Evolutionary conservation across 2,797 vertebrate species (phyloP).

Genomic region (Sparidentex hasta): DNA sequence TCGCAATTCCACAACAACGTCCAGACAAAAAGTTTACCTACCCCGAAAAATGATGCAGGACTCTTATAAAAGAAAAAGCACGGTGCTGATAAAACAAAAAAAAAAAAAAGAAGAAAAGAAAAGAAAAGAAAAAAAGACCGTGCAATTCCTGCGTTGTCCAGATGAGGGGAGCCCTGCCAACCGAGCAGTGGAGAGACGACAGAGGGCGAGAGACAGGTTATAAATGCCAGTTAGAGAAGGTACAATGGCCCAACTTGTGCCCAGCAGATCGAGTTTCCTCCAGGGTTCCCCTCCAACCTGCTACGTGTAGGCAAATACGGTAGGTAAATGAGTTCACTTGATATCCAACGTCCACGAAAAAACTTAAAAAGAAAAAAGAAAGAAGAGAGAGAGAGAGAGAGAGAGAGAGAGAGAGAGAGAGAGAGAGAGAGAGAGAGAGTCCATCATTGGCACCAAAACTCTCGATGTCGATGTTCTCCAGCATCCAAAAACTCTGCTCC

Average conservation of each 20-base stretch:
- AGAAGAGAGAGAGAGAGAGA: background rate
- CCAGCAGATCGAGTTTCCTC: conserved; percentile 1
- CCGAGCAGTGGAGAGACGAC: background rate
- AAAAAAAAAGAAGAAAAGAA: background rate
- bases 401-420: no score
- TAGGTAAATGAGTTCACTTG: background rate
- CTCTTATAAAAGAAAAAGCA: background rate
- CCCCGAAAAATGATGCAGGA: background rate
- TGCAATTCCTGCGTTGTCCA: conserved; percentile 81
- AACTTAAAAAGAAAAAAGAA: background rate
- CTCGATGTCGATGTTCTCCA: conserved; percentile 22
- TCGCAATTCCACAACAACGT: background rate
- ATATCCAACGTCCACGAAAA: conserved; percentile 1
- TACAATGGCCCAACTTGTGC: background rate
- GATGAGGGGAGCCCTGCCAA: conserved; percentile 81
- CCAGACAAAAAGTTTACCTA: conserved; percentile 16
- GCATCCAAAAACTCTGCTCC: conserved; percentile 27
- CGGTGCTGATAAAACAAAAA: background rate
- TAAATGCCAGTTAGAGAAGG: background rate
- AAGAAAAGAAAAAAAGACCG: background rate
- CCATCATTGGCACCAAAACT: background rate
- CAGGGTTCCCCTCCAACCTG: background rate
- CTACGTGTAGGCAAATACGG: background rate
- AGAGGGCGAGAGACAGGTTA: background rate
- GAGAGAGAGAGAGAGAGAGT: no score